phyloP scores from a whole-genome alignment of 2,113 vertebrate genomes.

The Petromus typicus region DNA sequence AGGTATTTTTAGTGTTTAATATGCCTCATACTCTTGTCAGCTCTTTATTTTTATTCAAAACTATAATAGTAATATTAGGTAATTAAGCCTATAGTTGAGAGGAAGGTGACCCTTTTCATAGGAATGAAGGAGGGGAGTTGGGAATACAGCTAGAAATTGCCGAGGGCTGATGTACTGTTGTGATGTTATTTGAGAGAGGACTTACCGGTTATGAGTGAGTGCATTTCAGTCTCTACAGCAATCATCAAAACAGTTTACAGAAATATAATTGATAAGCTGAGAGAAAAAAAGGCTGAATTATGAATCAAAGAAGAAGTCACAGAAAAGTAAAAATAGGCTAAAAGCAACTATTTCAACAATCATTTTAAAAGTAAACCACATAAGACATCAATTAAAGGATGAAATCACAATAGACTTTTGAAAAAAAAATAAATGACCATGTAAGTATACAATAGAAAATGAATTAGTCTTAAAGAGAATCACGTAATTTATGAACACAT shows the following conservation, averaged over 20 bases:
- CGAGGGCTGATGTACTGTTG: not conserved
- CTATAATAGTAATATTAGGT: not conserved
- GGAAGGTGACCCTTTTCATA: not conserved
- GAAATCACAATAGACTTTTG: not conserved
- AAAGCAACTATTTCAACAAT: not conserved
- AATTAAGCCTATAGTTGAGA: not conserved
- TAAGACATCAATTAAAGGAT: not conserved
- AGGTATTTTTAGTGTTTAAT: not conserved
- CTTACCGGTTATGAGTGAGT: not conserved
- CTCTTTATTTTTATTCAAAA: constrained; percentile 24
- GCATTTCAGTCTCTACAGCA: not conserved
- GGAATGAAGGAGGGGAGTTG: not conserved
- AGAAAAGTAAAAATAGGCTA: not conserved
- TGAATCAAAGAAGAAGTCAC: not conserved
- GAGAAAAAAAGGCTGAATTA: not conserved
- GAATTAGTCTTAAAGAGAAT: not conserved
- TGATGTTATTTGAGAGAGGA: not conserved
- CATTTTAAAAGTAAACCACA: not conserved
- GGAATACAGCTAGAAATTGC: not conserved
- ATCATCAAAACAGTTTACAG: not conserved
- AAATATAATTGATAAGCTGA: not conserved
- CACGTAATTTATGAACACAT: not conserved
- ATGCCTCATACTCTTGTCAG: not conserved
- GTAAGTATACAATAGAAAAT: not conserved
- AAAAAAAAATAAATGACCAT: not conserved